Conservation (phyloP, 2,797 vertebrate species). For the Mareca penelope region DNA sequence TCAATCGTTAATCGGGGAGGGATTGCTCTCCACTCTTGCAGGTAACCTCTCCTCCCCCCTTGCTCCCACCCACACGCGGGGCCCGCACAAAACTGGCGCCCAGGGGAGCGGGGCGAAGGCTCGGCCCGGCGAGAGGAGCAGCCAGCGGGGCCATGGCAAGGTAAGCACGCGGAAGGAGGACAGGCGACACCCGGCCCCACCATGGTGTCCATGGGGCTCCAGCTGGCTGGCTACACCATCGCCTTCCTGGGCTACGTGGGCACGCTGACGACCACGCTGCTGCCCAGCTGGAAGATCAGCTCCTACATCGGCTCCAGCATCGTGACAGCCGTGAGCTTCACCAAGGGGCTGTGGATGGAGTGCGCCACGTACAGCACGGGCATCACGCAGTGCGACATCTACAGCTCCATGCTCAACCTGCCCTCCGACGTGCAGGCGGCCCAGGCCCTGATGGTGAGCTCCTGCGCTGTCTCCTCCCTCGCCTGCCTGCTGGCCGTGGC, state of each 20-base stretch:
- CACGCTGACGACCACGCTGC: constrained; percentile 85
- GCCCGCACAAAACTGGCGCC: constrained; percentile 37
- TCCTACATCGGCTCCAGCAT: constrained; percentile 93
- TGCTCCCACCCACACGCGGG: constrained; percentile 55
- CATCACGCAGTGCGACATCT: constrained; percentile 94
- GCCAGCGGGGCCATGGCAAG: constrained; percentile 32
- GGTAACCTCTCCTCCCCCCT: constrained; percentile 67
- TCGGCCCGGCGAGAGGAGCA: neutral
- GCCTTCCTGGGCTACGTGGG: constrained; percentile 89
- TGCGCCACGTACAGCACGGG: constrained; percentile 94
- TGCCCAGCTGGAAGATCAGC: constrained; percentile 90
- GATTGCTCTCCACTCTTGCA: constrained; percentile 65
- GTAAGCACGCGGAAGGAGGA: neutral
- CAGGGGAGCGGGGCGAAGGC: neutral
- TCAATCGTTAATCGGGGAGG: constrained; percentile 81
- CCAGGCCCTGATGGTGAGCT: constrained; percentile 94
- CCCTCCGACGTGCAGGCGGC: constrained; percentile 87
- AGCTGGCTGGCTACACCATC: constrained; percentile 90
- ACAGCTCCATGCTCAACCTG: constrained; percentile 92
- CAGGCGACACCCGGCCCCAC: neutral
- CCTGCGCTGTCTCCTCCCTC: constrained; percentile 84
- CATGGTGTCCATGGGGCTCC: constrained; percentile 88
- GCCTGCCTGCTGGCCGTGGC: constrained; percentile 79
- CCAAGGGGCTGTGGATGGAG: constrained; percentile 96
- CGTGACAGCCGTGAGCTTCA: constrained; percentile 88